A percentile compares a stretch with the other conserved stretches of the same genome.
Evolutionary conservation across 1,140 invertebrate genomes (phyloP).

Genomic region (Thaumetopoea pityocampa): DNA sequence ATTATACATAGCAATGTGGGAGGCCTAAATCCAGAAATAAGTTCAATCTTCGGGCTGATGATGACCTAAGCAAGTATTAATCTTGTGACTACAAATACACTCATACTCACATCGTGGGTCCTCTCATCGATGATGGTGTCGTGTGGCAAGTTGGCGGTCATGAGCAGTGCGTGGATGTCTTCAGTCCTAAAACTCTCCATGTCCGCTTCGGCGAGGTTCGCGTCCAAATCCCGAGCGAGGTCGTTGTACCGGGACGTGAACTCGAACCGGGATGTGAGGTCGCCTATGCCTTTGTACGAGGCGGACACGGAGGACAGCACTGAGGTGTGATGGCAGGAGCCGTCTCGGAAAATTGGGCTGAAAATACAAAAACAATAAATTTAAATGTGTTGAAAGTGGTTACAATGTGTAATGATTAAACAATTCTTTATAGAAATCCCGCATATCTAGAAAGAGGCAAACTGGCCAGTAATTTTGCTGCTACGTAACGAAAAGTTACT

Average conservation of each 20-base stretch:
- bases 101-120: conserved; percentile 67
- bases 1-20: no score
- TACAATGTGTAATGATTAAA: no score
- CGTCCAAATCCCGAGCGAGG: conserved; percentile 90
- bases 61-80: no score
- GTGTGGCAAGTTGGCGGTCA: conserved; percentile 83
- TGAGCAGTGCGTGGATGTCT: conserved; percentile 90
- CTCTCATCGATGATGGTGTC: conserved; percentile 62
- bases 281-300: conserved; percentile 84
- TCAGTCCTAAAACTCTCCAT: conserved; percentile 95
- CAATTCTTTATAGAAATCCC: no score
- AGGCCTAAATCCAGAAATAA: no score
- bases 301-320: conserved; percentile 87
- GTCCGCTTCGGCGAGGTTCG: conserved; percentile 94
- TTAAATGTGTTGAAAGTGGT: no score
- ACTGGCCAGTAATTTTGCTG: no score
- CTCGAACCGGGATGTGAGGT: conserved; percentile 77
- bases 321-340: conserved; percentile 85
- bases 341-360: conserved; percentile 84
- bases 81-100: no score
- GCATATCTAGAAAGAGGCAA: no score
- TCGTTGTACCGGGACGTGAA: conserved; percentile 86
- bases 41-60: no score
- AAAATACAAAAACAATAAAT: conserved; percentile 30
- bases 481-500: no score